A percentile compares a stretch with the other conserved stretches of the same genome.
phyloP scores from a whole-genome alignment of 2,888 invertebrate genomes.

The Rhopalosiphum nymphaeae region DNA sequence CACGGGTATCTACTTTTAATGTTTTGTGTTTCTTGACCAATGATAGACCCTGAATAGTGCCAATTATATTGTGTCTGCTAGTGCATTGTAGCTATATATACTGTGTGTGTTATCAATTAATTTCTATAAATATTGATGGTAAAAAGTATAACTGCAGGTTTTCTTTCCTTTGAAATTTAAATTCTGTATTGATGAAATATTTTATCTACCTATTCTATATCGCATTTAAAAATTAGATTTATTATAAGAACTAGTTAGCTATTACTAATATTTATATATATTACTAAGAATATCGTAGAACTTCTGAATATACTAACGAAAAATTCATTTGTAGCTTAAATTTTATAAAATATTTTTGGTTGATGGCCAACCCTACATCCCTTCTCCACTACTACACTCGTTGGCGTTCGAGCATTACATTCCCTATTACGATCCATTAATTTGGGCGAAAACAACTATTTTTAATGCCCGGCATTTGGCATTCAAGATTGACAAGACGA shows the following conservation, averaged over 20 bases:
- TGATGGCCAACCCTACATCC: slow-evolving; percentile 24
- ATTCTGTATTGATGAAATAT: neutral
- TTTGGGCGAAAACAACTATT: slow-evolving; percentile 57
- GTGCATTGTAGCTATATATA: neutral
- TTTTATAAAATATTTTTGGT: slow-evolving; percentile 44
- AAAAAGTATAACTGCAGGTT: neutral
- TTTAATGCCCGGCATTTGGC: slow-evolving; percentile 53
- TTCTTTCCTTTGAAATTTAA: neutral
- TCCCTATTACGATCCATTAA: slow-evolving; percentile 42
- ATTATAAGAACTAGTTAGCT: neutral
- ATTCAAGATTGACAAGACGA: slow-evolving; percentile 50
- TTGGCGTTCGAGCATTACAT: slow-evolving; percentile 46
- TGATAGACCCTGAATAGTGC: neutral
- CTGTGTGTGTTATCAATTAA: neutral
- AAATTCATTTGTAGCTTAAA: neutral
- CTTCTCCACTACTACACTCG: neutral
- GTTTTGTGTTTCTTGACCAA: slow-evolving; percentile 32
- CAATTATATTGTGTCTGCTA: neutral
- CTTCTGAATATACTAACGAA: neutral
- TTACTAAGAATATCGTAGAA: neutral
- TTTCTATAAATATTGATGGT: neutral
- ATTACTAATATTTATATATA: neutral
- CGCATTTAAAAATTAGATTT: neutral
- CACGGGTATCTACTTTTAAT: neutral
- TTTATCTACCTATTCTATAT: neutral